Conservation (phyloP, 2,113 vertebrate species). For the Aramus guarauna region DNA sequence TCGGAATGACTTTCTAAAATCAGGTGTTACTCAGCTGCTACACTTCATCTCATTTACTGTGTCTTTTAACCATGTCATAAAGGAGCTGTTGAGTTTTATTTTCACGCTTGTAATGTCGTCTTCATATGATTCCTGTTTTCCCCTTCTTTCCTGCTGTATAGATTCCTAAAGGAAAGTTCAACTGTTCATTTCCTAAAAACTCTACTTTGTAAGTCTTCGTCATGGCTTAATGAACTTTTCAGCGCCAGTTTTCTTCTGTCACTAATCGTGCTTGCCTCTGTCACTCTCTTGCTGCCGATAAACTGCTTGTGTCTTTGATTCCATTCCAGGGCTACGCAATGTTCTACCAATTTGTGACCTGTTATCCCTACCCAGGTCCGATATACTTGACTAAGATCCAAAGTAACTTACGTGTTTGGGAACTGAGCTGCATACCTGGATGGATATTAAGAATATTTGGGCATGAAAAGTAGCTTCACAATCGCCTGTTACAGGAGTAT, state of each 20-base stretch:
- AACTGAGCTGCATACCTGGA: neutral
- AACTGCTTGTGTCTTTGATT: constrained; percentile 52
- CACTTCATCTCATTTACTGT: neutral
- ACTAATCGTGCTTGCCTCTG: constrained; percentile 70
- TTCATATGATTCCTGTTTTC: constrained; percentile 78
- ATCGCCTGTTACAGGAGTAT: neutral
- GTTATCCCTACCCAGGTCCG: neutral
- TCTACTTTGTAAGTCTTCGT: constrained; percentile 91
- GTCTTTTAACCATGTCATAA: neutral
- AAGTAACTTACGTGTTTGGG: neutral
- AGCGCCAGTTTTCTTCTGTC: constrained; percentile 61
- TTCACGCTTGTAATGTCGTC: constrained; percentile 54
- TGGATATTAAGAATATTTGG: neutral
- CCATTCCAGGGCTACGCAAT: constrained; percentile 23
- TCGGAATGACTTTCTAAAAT: neutral
- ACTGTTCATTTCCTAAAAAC: constrained; percentile 88
- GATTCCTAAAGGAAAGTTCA: constrained; percentile 94
- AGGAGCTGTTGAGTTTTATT: constrained; percentile 18
- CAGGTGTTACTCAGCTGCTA: neutral
- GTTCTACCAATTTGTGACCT: neutral
- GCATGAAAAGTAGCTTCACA: constrained; percentile 41
- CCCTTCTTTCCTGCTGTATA: constrained; percentile 84
- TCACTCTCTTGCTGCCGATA: constrained; percentile 45
- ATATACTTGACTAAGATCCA: neutral
- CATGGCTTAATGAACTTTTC: constrained; percentile 66